Conservation (phyloP, 2,797 vertebrate species). For the Thalassophryne amazonica region DNA sequence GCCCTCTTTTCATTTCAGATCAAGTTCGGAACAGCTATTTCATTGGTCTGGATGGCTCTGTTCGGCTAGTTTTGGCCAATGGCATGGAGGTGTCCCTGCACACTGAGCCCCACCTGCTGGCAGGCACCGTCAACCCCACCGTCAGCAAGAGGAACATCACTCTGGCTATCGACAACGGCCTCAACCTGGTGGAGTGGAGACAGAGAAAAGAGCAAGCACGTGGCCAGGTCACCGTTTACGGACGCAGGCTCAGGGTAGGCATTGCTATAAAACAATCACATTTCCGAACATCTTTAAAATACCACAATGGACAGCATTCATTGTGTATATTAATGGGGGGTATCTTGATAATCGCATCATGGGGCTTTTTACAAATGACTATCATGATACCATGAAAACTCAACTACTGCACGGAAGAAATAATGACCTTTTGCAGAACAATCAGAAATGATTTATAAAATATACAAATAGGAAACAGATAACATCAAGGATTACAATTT, state of each 20-base stretch:
- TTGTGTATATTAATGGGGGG: too few relatives aligned
- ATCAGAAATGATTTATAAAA: too few relatives aligned
- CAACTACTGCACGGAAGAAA: too few relatives aligned
- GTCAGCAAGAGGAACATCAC: slow-evolving; percentile 97
- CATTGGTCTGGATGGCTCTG: slow-evolving; percentile 91
- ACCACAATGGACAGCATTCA: neutral
- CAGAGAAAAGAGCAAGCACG: slow-evolving; percentile 95
- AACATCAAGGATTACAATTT: too few relatives aligned
- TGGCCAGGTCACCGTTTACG: slow-evolving; percentile 95
- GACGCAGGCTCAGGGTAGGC: slow-evolving; percentile 92
- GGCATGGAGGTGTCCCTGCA: slow-evolving; percentile 98
- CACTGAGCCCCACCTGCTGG: slow-evolving; percentile 95
- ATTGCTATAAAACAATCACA: neutral
- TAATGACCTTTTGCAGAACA: too few relatives aligned
- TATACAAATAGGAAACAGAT: too few relatives aligned
- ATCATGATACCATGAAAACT: too few relatives aligned
- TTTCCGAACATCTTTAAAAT: neutral
- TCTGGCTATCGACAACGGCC: slow-evolving; percentile 94
- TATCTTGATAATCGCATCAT: too few relatives aligned
- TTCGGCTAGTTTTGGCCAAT: slow-evolving; percentile 91
- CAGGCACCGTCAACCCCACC: slow-evolving; percentile 94
- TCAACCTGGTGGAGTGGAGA: slow-evolving; percentile 97
- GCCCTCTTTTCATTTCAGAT: slow-evolving; percentile 71
- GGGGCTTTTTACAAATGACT: too few relatives aligned
- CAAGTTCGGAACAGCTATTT: slow-evolving; percentile 99